These are phyloP conservation scores for Zaprionus camerounensis DNA, from an alignment of 1,140 invertebrate species.

Conservation along the genomic window DNA sequence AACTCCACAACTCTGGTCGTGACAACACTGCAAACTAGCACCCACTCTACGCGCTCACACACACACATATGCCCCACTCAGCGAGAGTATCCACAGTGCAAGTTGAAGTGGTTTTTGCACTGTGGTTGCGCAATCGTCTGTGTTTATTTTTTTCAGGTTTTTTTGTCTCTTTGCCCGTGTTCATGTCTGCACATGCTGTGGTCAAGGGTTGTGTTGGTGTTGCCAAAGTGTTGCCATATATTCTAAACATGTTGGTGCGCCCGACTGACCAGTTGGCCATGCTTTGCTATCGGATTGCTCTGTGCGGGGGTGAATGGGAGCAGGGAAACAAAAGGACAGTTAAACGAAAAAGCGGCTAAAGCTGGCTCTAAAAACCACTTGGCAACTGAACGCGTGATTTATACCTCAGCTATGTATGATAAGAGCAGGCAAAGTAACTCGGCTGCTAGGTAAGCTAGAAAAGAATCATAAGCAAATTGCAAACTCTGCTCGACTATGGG, in stretches of 20 bases:
- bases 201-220: slow-evolving; percentile 76
- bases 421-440: slow-evolving; percentile 38
- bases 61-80: slow-evolving; percentile 37
- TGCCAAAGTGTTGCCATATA: slow-evolving; percentile 82
- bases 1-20: slow-evolving; percentile 31
- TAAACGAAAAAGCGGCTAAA: slow-evolving; percentile 48
- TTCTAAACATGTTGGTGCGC: slow-evolving; percentile 79
- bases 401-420: slow-evolving; percentile 67
- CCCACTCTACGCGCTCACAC: slow-evolving; percentile 56
- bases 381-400: slow-evolving; percentile 71
- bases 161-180: slow-evolving; percentile 51
- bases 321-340: slow-evolving; percentile 50
- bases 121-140: slow-evolving; percentile 78
- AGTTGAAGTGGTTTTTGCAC: slow-evolving; percentile 77
- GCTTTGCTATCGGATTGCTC: slow-evolving; percentile 16
- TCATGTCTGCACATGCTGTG: slow-evolving; percentile 69
- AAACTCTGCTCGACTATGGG: slow-evolving; percentile 29
- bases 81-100: slow-evolving; percentile 48
- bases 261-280: slow-evolving; percentile 29
- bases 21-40: slow-evolving; percentile 37
- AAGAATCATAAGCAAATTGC: slow-evolving; percentile 28
- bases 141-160: slow-evolving; percentile 36
- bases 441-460: slow-evolving; percentile 8
- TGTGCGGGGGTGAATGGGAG: slow-evolving; percentile 14
- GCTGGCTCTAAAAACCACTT: slow-evolving; percentile 57